A percentile compares a stretch with the other conserved stretches of the same genome.
Conservation (phyloP, 1,140 invertebrate genomes). For the Lordiphosa mommai region DNA sequence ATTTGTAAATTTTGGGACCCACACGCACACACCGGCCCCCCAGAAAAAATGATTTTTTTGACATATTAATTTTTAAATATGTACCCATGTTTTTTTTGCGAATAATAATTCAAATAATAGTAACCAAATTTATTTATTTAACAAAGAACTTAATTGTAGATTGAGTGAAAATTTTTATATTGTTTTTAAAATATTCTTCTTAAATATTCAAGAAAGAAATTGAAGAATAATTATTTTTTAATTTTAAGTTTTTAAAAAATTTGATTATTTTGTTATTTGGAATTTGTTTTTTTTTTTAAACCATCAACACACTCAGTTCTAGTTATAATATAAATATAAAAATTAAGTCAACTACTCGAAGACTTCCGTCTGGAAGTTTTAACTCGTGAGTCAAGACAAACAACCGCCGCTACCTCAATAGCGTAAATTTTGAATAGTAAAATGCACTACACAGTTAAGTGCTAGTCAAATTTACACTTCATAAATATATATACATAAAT, state of each 20-base stretch:
- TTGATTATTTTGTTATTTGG: slow-evolving; percentile 1
- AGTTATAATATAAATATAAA: slow-evolving; percentile 7
- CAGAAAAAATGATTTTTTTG: too few species aligned
- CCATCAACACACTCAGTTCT: neutral
- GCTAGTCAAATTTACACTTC: slow-evolving; percentile 60
- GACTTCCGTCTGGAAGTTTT: slow-evolving; percentile 1
- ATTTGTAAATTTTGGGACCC: too few species aligned
- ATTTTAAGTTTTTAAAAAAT: neutral
- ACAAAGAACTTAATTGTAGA: too few species aligned
- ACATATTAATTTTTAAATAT: too few species aligned
- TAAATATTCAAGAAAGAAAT: too few species aligned
- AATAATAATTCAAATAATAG: too few species aligned
- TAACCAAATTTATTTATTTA: too few species aligned
- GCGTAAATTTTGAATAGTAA: slow-evolving; percentile 51
- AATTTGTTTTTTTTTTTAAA: neutral
- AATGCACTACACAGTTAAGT: slow-evolving; percentile 17
- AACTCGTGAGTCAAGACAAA: slow-evolving; percentile 16
- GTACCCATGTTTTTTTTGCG: too few species aligned
- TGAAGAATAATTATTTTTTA: too few species aligned
- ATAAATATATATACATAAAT: neutral
- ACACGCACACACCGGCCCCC: too few species aligned
- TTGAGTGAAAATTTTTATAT: too few species aligned
- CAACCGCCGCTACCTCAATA: slow-evolving; percentile 75
- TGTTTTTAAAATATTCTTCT: too few species aligned
- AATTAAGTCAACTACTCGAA: slow-evolving; percentile 37